Percentiles rank a stretch among this genome's conserved stretches.
Evolutionary conservation across 2,113 vertebrate genomes (phyloP).

Genomic region (Manacus vitellinus): DNA sequence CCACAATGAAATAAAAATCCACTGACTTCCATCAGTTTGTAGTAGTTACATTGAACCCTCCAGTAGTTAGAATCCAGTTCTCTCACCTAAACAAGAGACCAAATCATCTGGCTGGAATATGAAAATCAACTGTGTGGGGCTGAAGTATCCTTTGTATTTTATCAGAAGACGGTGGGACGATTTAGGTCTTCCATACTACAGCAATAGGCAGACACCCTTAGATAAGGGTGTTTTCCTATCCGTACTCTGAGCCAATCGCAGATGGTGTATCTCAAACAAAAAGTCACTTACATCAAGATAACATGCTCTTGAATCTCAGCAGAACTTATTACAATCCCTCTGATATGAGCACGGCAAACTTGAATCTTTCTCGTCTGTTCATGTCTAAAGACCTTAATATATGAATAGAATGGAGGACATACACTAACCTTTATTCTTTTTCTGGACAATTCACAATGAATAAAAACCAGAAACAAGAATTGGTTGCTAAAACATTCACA

Average conservation of each 20-base stretch:
- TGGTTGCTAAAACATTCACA: background rate
- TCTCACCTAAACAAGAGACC: background rate
- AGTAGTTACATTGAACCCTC: background rate
- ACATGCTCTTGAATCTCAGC: background rate
- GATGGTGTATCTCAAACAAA: background rate
- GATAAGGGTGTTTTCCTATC: background rate
- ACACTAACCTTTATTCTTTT: background rate
- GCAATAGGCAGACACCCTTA: background rate
- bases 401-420: background rate
- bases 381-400: background rate
- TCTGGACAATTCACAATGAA: background rate
- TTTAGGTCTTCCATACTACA: background rate
- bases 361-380: background rate
- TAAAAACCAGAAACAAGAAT: background rate
- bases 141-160: background rate
- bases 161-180: background rate
- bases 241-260: rapidly evolving
- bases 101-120: background rate
- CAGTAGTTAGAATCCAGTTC: background rate
- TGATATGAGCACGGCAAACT: background rate
- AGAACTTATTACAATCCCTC: background rate
- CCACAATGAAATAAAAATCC: background rate
- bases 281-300: background rate
- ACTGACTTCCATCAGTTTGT: background rate
- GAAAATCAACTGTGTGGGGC: background rate